Base-by-base conservation (phyloP, 2,888 invertebrate species). In the Gymnoscelis rufifasciata region DNA sequence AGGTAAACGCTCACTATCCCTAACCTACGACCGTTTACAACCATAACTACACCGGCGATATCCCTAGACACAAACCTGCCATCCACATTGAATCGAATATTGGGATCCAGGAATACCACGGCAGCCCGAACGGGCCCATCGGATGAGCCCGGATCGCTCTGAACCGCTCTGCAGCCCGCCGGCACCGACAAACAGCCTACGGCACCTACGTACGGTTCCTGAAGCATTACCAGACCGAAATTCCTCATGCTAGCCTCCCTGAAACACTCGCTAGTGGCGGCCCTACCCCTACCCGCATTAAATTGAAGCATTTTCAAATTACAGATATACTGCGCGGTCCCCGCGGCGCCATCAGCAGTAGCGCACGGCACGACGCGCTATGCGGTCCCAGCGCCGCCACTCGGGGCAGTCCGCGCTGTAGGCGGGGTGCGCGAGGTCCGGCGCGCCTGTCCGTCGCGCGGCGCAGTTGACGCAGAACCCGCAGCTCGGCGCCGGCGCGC, bases 391-490 rank as follows among this genome's bases (percentile, higher is more conserved):
- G 1, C 19, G 7, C 15, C 3, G 7, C 43, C 31, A 24, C 23
- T 31, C 37, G 1, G 15, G 24, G 15, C 23, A 23, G 10, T 7
- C 10, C 1, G 38, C n/a, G 10, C 38, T 38, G 10, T 38, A 38
- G 2, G 38, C 38, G 3, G 38, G 38, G 6, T 38, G 38, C 10
- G 7, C 28, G 7, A 6, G 2, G 1, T 10, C 29, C 5, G 13
- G 3, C 1, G 12, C 26, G 3, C 3, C 7, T 5, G 24, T n/a
- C 3, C 26, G 0, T 1, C 15, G 24, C n/a, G 8, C 26, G 0
- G 6, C 10, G 14, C 45, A 45, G 13, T 40, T 36, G 2, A 23
- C 8, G 12, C 46, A 46, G 6, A n/a, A n/a, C n/a, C n/a, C n/a
- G n/a, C n/a, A n/a, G n/a, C n/a, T n/a, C n/a, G n/a, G n/a, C n/a